These are phyloP conservation scores for Hermodice carunculata DNA, from an alignment of 2,888 invertebrate species.

Conservation along the genomic window DNA sequence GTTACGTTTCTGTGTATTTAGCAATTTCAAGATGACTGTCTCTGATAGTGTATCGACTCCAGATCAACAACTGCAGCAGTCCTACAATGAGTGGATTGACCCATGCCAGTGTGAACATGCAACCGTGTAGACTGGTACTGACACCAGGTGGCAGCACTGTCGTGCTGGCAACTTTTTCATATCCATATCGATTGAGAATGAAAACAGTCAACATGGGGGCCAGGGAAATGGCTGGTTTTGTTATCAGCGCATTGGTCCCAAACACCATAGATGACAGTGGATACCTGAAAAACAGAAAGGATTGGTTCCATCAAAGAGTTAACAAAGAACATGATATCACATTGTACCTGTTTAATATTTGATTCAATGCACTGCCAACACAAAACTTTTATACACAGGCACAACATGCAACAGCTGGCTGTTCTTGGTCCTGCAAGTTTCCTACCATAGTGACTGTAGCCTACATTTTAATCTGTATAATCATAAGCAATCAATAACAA, in stretches of 20 bases:
- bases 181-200: slow-evolving; percentile 58
- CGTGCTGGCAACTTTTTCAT: slow-evolving; percentile 34
- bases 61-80: slow-evolving; percentile 47
- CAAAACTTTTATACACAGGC: too few species aligned
- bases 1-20: not conserved
- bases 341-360: too few species aligned
- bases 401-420: too few species aligned
- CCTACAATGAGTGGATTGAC: slow-evolving; percentile 51
- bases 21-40: slow-evolving; percentile 17
- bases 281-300: slow-evolving; percentile 47
- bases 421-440: too few species aligned
- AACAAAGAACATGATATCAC: too few species aligned
- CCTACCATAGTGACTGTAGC: too few species aligned
- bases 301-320: not conserved
- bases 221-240: slow-evolving; percentile 64
- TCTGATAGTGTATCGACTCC: slow-evolving; percentile 53
- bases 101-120: slow-evolving; percentile 54
- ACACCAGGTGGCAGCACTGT: too few species aligned
- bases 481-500: too few species aligned
- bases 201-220: slow-evolving; percentile 61
- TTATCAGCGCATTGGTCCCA: slow-evolving; percentile 63
- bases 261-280: slow-evolving; percentile 64
- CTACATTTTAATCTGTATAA: too few species aligned
- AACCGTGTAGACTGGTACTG: slow-evolving; percentile 37
- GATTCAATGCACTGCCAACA: too few species aligned